Conservation (phyloP, 1,140 invertebrate genomes). For the Dendroctonus valens region DNA sequence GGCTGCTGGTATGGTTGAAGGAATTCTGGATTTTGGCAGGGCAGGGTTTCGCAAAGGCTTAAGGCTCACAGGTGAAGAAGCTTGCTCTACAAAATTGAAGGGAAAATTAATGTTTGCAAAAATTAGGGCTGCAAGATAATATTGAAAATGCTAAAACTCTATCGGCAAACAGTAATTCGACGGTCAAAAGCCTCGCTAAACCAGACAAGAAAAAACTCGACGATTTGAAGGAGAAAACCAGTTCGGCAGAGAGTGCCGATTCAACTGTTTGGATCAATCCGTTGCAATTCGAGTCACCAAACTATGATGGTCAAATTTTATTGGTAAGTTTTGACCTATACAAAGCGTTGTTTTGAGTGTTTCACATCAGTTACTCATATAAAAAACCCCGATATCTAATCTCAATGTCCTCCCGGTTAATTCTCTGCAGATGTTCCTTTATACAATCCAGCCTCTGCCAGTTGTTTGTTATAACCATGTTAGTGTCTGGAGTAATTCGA, state of each 20-base stretch:
- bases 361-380: too few species aligned
- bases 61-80: slow-evolving; percentile 48
- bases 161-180: slow-evolving; percentile 11
- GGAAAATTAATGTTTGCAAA: background rate
- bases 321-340: slow-evolving; percentile 42
- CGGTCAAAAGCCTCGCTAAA: slow-evolving; percentile 5
- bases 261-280: slow-evolving; percentile 44
- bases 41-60: slow-evolving; percentile 59
- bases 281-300: slow-evolving; percentile 38
- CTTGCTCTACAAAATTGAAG: too few species aligned
- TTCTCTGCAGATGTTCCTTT: slow-evolving; percentile 16
- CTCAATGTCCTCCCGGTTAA: slow-evolving; percentile 18
- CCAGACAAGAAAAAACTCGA: slow-evolving; percentile 23
- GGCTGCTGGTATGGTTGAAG: slow-evolving; percentile 60
- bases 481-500: slow-evolving; percentile 28
- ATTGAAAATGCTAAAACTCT: slow-evolving; percentile 42
- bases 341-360: too few species aligned
- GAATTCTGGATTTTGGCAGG: slow-evolving; percentile 58
- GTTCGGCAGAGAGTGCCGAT: slow-evolving; percentile 35
- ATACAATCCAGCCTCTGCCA: slow-evolving; percentile 20
- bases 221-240: slow-evolving; percentile 25
- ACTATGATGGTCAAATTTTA: slow-evolving; percentile 40
- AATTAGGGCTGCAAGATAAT: slow-evolving; percentile 54
- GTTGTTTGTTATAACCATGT: slow-evolving; percentile 35
- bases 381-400: slow-evolving; percentile 26